These are phyloP conservation scores for Thaumatotibia leucotreta DNA, from an alignment of 1,140 invertebrate genomes.

Conservation along the genomic window DNA sequence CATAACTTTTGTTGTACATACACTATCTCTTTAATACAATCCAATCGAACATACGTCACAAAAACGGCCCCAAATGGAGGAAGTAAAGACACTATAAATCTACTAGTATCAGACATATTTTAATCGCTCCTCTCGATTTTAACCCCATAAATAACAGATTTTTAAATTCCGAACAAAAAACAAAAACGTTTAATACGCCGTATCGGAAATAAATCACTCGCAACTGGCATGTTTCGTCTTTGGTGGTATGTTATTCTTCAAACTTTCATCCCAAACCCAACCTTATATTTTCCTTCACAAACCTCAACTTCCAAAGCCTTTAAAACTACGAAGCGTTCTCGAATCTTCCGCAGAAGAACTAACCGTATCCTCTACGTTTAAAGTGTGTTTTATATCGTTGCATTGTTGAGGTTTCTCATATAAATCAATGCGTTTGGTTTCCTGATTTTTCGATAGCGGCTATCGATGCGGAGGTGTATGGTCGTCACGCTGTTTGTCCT, in stretches of 20 bases:
- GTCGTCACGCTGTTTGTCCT: slow-evolving; percentile 35
- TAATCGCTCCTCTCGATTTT: slow-evolving; percentile 65
- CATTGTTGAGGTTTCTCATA: slow-evolving; percentile 42
- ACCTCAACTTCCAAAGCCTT: slow-evolving; percentile 15
- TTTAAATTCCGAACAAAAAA: slow-evolving; percentile 63
- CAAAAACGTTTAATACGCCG: slow-evolving; percentile 68
- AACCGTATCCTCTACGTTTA: background rate
- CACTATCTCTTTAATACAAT: background rate
- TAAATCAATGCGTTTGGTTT: slow-evolving; percentile 58
- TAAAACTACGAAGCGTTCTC: slow-evolving; percentile 16
- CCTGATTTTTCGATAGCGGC: slow-evolving; percentile 51
- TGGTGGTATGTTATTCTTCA: slow-evolving; percentile 45
- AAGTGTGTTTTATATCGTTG: slow-evolving; percentile 17
- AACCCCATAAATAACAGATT: slow-evolving; percentile 68
- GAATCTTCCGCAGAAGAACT: background rate
- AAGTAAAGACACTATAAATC: slow-evolving; percentile 22
- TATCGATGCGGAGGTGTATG: slow-evolving; percentile 68
- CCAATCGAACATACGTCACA: background rate
- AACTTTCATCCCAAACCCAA: background rate
- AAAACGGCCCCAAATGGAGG: slow-evolving; percentile 9
- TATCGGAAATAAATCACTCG: slow-evolving; percentile 66
- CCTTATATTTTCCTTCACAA: slow-evolving; percentile 21
- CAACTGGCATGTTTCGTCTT: slow-evolving; percentile 65
- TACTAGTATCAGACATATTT: slow-evolving; percentile 39
- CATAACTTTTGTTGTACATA: background rate